These are phyloP conservation scores for Sussaba pulchella DNA, from an alignment of 2,888 invertebrate species.

Conservation along the genomic window DNA sequence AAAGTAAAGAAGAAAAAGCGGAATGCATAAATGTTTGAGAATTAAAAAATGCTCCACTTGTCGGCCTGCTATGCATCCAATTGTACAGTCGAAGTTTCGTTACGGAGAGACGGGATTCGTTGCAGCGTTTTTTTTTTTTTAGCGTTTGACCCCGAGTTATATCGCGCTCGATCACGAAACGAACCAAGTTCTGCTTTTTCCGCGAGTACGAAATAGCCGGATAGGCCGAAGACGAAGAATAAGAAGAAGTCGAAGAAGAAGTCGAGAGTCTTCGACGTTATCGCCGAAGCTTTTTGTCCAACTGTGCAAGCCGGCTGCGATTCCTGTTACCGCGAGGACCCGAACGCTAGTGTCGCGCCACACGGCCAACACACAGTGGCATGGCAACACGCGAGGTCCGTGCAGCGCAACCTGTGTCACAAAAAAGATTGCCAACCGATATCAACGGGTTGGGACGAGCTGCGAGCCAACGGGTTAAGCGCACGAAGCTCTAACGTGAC, in stretches of 20 bases:
- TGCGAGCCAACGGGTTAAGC: constrained; percentile 37
- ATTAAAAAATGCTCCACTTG: background rate
- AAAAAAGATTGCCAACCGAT: constrained; percentile 79
- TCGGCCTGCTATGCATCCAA: background rate
- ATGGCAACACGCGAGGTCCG: constrained; percentile 79
- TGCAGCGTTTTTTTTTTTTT: background rate
- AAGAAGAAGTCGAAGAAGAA: constrained; percentile 37
- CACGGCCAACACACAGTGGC: constrained; percentile 70
- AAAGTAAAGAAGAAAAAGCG: constrained; percentile 26
- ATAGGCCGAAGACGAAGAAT: constrained; percentile 25
- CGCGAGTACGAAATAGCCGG: constrained; percentile 68
- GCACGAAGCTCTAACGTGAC: constrained; percentile 54
- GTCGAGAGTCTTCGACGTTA: constrained; percentile 70
- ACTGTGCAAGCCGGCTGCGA: constrained; percentile 53
- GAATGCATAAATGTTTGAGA: constrained; percentile 1
- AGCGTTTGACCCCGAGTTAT: constrained; percentile 48
- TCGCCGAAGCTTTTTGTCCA: constrained; percentile 78
- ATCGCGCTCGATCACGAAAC: constrained; percentile 74
- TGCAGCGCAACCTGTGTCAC: constrained; percentile 74
- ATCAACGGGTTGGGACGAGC: constrained; percentile 69
- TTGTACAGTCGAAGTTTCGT: background rate
- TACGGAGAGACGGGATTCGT: background rate
- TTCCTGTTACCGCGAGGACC: background rate
- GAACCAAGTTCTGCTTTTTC: constrained; percentile 69
- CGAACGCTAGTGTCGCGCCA: constrained; percentile 17